Percentiles rank a stretch among this genome's conserved stretches.
phyloP scores from a whole-genome alignment of 2,113 vertebrate genomes.

The Otus sunia region DNA sequence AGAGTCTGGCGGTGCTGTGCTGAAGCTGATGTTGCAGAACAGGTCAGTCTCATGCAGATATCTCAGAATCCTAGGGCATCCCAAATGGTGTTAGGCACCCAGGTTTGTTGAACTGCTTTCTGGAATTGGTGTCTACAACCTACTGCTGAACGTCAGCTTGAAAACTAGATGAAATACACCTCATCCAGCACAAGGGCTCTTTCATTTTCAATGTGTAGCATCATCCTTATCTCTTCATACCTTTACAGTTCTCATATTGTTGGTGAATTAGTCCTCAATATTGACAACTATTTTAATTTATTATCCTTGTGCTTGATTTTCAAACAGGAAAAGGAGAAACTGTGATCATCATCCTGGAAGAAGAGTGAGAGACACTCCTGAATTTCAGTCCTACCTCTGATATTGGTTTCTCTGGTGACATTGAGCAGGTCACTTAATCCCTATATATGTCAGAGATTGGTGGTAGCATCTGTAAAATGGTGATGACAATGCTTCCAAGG shows the following conservation, averaged over 20 bases:
- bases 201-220: neutral
- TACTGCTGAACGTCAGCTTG: neutral
- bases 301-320: neutral
- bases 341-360: neutral
- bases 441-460: neutral
- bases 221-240: neutral
- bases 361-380: neutral
- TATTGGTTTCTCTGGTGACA: neutral
- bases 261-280: neutral
- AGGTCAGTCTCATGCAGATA: neutral
- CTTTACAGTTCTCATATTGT: neutral
- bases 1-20: neutral
- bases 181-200: neutral
- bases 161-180: neutral
- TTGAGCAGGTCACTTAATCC: neutral
- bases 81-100: neutral
- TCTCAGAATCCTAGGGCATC: neutral
- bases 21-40: neutral
- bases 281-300: neutral
- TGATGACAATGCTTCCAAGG: neutral
- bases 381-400: neutral
- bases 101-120: neutral
- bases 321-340: neutral
- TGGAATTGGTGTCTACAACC: neutral
- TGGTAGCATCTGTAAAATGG: neutral